phyloP scores from a whole-genome alignment of 2,797 vertebrate genomes.

The Gymnothorax javanicus region DNA sequence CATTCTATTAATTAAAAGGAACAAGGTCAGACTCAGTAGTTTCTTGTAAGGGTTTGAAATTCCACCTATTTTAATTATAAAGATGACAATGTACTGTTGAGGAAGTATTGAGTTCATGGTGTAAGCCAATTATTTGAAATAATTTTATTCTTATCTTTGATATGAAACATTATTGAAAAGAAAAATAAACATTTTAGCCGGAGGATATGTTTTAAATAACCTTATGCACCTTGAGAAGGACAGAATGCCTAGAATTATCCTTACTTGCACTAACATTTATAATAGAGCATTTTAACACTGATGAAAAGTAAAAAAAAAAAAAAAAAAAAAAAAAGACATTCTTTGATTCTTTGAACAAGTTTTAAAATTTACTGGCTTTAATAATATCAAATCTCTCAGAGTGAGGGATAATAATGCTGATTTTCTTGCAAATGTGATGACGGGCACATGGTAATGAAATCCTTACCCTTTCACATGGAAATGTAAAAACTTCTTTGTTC shows the following conservation, averaged over 20 bases:
- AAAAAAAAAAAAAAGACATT: background rate
- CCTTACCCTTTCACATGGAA: constrained; percentile 11
- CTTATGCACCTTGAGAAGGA: background rate
- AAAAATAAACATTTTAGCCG: background rate
- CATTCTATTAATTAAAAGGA: background rate
- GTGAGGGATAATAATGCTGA: background rate
- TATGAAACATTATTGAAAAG: constrained; percentile 8
- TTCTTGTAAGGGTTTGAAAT: background rate
- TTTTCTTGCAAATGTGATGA: background rate
- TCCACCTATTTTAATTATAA: background rate
- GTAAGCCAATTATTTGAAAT: background rate
- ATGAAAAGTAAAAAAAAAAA: background rate
- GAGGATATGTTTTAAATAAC: background rate
- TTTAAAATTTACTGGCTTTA: background rate
- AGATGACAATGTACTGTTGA: background rate
- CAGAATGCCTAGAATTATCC: background rate
- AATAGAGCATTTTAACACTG: background rate
- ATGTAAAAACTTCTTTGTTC: constrained; percentile 9
- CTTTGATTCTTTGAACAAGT: background rate
- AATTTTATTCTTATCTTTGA: background rate
- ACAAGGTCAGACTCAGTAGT: background rate
- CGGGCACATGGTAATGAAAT: constrained; percentile 9
- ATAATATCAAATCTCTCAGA: background rate
- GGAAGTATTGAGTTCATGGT: background rate
- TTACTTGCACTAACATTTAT: background rate